phyloP scores from a whole-genome alignment of 2,113 vertebrate genomes.

The Gymnarchus niloticus region DNA sequence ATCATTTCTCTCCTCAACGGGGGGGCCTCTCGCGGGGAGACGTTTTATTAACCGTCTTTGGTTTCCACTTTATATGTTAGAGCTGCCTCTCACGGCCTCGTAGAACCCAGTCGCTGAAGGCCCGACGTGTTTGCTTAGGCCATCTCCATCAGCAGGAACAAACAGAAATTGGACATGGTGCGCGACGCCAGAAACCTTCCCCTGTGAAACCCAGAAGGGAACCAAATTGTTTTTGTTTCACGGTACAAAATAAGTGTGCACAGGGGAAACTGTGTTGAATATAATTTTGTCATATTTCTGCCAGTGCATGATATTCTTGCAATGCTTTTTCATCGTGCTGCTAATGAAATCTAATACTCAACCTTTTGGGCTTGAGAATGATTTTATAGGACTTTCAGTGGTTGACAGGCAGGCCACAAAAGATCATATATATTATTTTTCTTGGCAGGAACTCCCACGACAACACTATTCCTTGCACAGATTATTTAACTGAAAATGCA shows the following conservation, averaged over 20 bases:
- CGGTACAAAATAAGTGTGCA: not conserved
- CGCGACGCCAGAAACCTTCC: not conserved
- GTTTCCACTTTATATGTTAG: slow-evolving; percentile 14
- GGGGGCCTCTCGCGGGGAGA: slow-evolving; percentile 26
- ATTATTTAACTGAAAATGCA: not conserved
- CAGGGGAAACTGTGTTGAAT: not conserved
- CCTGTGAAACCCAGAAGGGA: not conserved
- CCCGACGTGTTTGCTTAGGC: not conserved
- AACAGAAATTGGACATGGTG: not conserved
- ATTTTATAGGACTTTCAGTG: not conserved
- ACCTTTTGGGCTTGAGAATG: not conserved
- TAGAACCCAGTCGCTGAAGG: slow-evolving; percentile 11
- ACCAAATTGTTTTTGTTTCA: slow-evolving; percentile 3
- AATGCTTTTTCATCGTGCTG: not conserved
- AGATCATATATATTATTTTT: not conserved
- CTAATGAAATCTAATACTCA: not conserved
- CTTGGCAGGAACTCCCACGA: not conserved
- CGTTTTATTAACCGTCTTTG: slow-evolving; percentile 23
- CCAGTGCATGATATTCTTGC: not conserved
- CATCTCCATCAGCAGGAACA: not conserved
- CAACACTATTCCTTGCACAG: not conserved
- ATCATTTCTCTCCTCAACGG: slow-evolving; percentile 9
- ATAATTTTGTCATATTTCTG: not conserved
- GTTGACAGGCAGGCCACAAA: not conserved
- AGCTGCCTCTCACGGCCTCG: not conserved